A percentile compares a stretch with the other conserved stretches of the same genome.
Evolutionary conservation across 2,113 vertebrate genomes (phyloP).

Genomic region (Heterotilapia buettikoferi): DNA sequence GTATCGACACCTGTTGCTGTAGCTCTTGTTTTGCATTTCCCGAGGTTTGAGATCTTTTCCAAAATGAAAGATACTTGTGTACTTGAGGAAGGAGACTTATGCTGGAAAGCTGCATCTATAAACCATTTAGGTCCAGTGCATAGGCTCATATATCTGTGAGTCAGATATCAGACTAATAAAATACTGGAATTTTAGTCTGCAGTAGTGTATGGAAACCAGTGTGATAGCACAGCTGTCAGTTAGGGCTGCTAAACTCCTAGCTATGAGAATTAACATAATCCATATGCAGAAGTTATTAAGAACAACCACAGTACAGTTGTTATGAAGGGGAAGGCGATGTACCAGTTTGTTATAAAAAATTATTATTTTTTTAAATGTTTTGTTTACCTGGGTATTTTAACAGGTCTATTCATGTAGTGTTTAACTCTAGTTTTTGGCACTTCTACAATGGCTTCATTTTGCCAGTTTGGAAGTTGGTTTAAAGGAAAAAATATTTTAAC

Average conservation of each 20-base stretch:
- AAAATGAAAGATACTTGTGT: not conserved
- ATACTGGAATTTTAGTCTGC: not conserved
- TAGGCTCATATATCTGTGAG: not conserved
- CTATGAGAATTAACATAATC: not conserved
- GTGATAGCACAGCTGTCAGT: not conserved
- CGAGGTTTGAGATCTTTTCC: not conserved
- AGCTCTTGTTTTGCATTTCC: not conserved
- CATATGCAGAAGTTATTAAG: not conserved
- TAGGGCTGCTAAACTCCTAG: not conserved
- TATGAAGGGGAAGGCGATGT: not conserved
- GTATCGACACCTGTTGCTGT: not conserved
- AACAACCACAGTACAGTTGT: not conserved
- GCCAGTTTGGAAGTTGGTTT: not conserved
- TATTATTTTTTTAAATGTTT: accelerated
- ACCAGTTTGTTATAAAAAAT: not conserved
- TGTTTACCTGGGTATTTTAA: not conserved
- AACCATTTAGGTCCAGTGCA: not conserved
- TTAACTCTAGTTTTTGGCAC: not conserved
- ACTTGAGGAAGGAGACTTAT: not conserved
- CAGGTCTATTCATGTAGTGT: not conserved
- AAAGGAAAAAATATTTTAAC: not conserved
- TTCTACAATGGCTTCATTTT: not conserved
- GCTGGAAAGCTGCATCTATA: not conserved
- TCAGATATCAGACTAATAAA: not conserved
- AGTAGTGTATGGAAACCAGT: not conserved